Base-by-base conservation (phyloP, 1,140 invertebrate genomes). In the Bombyx mandarina region DNA sequence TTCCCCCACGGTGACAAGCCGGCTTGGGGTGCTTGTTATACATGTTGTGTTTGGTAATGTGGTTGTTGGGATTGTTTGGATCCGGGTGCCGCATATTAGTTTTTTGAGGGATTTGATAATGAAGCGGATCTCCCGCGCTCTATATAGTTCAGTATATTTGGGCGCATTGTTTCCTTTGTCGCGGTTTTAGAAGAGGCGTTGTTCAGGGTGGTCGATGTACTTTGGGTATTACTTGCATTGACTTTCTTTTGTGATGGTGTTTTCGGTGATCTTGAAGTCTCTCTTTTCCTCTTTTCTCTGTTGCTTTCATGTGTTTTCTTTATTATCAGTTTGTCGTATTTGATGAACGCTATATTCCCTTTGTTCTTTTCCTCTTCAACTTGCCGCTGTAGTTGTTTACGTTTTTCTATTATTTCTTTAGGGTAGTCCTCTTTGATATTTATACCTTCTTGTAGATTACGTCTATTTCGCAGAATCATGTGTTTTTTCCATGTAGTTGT, bases 371-470 rank as follows among this genome's bases (percentile, higher is more conserved):
- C 60, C 42, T 62, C 60, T 54, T 62, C 51, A 43, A 62, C 9
- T 62, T 64, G 47, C 43, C 22, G 52, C 43, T 60, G 59, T 22
- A 63, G 44, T 55, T 61, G 51, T 52, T 63, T 65, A 0, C 63
- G 43, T 55, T 59, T 68, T 18, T 63, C 54, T 46, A 65, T 18
- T 8, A 65, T 57, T 54, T 61, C 57, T 47, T 69, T 64, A 1
- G 66, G 44, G 49, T 56, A 64, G 45, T 67, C 60, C 50, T 67
- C 60, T 53, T 55, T 67, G 3, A 64, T 22, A 12, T 60, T 54
- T 2, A 61, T 26, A n/a, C 50, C 56, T 52, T 6, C 18, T 49
- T 54, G 46, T 1, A 65, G 50, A 8, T 58, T 58, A 12, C 5
- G 7, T 8, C 51, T 61, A 12, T 53, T 62, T 58, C 55, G 59